Evolutionary conservation across 2,797 vertebrate species (phyloP).

Genomic region (Dendrocincla fuliginosa): DNA sequence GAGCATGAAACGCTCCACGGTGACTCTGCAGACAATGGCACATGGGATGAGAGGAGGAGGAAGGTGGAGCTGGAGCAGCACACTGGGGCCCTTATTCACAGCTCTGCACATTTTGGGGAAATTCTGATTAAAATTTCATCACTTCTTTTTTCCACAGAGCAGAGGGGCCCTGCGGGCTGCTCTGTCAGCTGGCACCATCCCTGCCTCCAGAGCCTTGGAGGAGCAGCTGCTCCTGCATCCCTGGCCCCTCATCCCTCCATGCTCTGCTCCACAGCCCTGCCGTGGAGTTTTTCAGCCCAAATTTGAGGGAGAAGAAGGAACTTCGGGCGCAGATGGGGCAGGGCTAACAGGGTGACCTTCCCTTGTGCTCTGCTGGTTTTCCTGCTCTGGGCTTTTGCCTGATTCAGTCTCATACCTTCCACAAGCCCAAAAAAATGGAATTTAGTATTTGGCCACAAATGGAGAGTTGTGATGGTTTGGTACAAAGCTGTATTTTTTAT

Average conservation of each 20-base stretch:
- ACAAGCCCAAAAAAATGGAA: neutral
- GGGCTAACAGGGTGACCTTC: neutral
- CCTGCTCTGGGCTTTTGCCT: neutral
- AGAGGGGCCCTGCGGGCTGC: neutral
- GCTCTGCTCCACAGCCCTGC: neutral
- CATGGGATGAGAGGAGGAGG: neutral
- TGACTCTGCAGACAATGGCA: accelerated
- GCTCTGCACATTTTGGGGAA: neutral
- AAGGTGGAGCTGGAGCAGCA: neutral
- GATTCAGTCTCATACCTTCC: neutral
- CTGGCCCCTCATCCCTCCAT: accelerated
- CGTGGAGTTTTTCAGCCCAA: neutral
- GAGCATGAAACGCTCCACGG: neutral
- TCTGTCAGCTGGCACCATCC: neutral
- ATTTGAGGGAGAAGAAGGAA: neutral
- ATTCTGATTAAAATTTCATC: slow-evolving; percentile 3
- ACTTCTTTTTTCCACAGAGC: neutral
- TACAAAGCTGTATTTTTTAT: neutral
- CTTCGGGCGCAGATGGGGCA: neutral
- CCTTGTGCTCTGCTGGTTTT: neutral
- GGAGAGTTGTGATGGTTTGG: neutral
- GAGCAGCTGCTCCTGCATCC: neutral
- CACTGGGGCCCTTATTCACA: neutral
- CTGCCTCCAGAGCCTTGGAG: neutral
- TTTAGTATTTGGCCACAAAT: neutral